Percentiles rank a stretch among this genome's conserved stretches.
These are phyloP conservation scores for Porites rus DNA, from an alignment of 92 coral and sea anemone species.

Conservation along the genomic window DNA sequence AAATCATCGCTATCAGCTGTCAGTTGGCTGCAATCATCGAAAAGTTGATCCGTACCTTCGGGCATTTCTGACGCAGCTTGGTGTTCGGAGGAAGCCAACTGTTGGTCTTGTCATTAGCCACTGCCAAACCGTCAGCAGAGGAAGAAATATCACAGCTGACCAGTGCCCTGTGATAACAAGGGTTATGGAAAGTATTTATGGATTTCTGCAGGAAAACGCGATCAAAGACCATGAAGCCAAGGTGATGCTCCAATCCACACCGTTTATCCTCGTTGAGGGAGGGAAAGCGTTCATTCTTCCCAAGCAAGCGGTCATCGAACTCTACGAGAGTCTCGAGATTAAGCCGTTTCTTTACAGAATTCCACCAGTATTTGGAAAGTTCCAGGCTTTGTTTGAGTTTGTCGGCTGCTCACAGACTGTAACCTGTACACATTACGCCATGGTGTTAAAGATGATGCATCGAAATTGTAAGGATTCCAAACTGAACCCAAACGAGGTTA, in stretches of 20 bases:
- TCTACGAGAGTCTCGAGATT: constrained; percentile 48
- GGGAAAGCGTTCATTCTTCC: constrained; percentile 63
- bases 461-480: constrained; percentile 9
- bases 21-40: neutral
- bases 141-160: neutral
- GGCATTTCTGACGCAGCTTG: neutral
- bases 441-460: constrained; percentile 47
- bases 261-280: constrained; percentile 52
- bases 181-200: constrained; percentile 69
- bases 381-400: constrained; percentile 26
- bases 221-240: neutral
- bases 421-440: constrained; percentile 64
- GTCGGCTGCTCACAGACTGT: constrained; percentile 59
- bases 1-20: neutral
- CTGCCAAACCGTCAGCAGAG: constrained; percentile 20
- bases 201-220: constrained; percentile 19
- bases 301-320: constrained; percentile 59
- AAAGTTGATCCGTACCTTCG: neutral
- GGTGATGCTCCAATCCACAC: constrained; percentile 9
- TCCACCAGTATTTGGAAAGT: constrained; percentile 48
- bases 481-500: constrained; percentile 59
- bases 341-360: constrained; percentile 68
- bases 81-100: constrained; percentile 34
- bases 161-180: neutral
- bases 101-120: constrained; percentile 57